These are phyloP conservation scores for Brachymystax lenok DNA, from an alignment of 2,797 vertebrate species.

Conservation along the genomic window DNA sequence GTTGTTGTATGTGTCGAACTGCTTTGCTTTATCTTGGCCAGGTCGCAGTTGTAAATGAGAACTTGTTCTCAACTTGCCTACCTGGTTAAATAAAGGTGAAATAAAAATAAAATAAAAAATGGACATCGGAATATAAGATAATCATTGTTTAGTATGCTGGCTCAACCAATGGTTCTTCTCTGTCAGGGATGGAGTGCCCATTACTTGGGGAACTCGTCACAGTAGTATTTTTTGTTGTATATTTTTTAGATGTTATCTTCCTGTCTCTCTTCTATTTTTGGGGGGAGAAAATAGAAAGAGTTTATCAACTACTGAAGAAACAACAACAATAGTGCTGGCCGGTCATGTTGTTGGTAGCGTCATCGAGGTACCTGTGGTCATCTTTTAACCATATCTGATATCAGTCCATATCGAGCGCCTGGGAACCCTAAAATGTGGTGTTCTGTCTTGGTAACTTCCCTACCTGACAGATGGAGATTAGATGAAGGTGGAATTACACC, in stretches of 20 bases:
- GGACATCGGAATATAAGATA: background rate
- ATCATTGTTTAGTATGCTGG: background rate
- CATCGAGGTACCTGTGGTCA: background rate
- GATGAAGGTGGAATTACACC: background rate
- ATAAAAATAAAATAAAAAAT: background rate
- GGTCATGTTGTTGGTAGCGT: background rate
- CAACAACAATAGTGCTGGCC: background rate
- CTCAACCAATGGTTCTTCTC: background rate
- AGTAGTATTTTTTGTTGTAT: background rate
- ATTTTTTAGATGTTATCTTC: background rate
- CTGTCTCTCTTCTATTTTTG: background rate
- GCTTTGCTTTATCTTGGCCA: no score
- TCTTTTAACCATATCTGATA: background rate
- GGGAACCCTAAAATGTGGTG: background rate
- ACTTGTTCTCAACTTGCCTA: no score
- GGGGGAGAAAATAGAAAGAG: background rate
- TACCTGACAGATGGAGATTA: conserved; percentile 3
- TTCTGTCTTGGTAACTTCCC: background rate
- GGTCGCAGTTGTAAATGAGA: no score
- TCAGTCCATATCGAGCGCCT: background rate
- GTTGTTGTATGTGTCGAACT: no score
- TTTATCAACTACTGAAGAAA: background rate
- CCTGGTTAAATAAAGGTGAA: no score
- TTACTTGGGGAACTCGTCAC: background rate
- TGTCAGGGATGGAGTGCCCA: background rate